These are phyloP conservation scores for Colius striatus DNA, from an alignment of 2,113 vertebrate genomes.

Conservation along the genomic window DNA sequence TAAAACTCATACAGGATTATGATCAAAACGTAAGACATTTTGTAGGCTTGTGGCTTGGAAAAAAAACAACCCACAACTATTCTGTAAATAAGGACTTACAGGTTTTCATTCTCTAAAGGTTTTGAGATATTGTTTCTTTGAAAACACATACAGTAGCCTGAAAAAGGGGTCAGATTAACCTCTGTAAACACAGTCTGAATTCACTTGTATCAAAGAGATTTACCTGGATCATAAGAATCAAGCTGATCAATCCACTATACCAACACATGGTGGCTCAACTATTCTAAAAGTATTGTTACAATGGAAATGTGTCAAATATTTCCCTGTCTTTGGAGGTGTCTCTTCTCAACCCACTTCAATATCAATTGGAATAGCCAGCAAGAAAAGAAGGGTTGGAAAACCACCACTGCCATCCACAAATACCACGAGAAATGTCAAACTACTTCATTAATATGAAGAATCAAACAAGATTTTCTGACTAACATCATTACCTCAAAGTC, in stretches of 20 bases:
- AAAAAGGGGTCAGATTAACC: slow-evolving; percentile 6
- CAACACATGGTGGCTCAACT: not conserved
- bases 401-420: not conserved
- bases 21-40: slow-evolving; percentile 37
- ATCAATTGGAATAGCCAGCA: not conserved
- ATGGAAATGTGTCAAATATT: not conserved
- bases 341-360: not conserved
- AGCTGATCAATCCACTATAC: not conserved
- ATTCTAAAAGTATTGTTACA: not conserved
- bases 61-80: not conserved
- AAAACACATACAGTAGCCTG: not conserved
- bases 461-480: not conserved
- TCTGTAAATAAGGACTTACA: slow-evolving; percentile 32
- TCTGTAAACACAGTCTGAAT: slow-evolving; percentile 46
- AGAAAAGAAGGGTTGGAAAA: not conserved
- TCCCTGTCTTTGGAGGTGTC: not conserved
- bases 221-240: slow-evolving; percentile 30
- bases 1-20: slow-evolving; percentile 55
- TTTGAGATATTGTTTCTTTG: not conserved
- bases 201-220: not conserved
- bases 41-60: not conserved
- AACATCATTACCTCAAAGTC: not conserved
- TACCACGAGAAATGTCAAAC: not conserved
- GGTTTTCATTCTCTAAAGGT: not conserved
- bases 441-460: not conserved